phyloP scores from a whole-genome alignment of 2,113 vertebrate genomes.

The Anoura caudifer region DNA sequence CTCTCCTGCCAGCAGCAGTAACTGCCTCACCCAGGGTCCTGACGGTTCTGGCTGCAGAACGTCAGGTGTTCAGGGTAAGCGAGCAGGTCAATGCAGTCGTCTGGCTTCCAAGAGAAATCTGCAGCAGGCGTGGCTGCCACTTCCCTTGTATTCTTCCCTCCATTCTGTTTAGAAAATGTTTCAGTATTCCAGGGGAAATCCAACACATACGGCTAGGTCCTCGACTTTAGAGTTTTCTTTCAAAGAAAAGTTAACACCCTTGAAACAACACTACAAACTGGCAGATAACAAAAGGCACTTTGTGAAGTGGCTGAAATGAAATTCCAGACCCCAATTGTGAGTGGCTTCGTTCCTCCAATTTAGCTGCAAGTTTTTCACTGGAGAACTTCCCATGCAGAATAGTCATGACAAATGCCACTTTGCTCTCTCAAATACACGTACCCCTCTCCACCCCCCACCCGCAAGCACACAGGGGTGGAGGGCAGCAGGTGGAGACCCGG shows the following conservation, averaged over 20 bases:
- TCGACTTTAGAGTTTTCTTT: not conserved
- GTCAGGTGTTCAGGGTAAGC: not conserved
- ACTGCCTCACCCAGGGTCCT: not conserved
- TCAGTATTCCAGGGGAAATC: not conserved
- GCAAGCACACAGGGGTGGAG: fast-evolving
- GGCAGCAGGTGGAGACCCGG: not conserved
- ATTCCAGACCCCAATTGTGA: not conserved
- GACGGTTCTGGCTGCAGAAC: not conserved
- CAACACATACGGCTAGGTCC: not conserved
- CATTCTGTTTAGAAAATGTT: not conserved
- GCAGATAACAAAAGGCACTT: not conserved
- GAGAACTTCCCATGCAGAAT: not conserved
- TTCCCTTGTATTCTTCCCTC: no score
- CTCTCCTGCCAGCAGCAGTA: not conserved
- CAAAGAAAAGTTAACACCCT: not conserved
- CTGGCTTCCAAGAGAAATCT: not conserved
- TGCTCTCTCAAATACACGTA: fast-evolving
- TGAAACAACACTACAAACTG: not conserved
- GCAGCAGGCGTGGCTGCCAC: no score
- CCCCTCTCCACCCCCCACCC: fast-evolving
- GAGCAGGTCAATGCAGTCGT: not conserved
- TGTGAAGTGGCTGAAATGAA: not conserved
- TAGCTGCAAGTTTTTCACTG: not conserved
- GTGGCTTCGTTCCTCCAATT: not conserved
- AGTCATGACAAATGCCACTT: not conserved